phyloP scores from a whole-genome alignment of 2,113 vertebrate species.

The Nesospiza acunhae region DNA sequence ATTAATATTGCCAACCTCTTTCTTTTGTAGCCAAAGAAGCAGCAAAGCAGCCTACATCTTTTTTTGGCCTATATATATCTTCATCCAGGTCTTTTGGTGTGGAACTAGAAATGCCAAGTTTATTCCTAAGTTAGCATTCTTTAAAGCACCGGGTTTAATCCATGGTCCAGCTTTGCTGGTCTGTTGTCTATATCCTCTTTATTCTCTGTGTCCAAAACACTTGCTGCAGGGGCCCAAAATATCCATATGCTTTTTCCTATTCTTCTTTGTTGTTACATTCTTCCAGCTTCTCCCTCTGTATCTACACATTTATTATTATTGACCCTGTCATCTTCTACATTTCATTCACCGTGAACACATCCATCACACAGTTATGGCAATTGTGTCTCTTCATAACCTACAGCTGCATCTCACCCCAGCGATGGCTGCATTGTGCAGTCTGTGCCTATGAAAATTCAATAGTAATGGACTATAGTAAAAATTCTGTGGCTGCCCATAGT shows the following conservation, averaged over 20 bases:
- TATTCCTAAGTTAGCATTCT: not conserved
- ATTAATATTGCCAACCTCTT: not conserved
- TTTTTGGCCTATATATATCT: not conserved
- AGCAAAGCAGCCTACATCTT: not conserved
- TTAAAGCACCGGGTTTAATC: not conserved
- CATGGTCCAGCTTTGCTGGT: not conserved
- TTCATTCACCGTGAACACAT: not conserved
- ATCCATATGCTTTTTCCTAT: not conserved
- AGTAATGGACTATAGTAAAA: not conserved
- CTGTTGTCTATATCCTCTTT: not conserved
- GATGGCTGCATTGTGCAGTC: not conserved
- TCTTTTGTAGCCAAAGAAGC: not conserved
- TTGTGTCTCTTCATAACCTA: not conserved
- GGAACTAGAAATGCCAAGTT: not conserved
- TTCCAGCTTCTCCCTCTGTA: not conserved
- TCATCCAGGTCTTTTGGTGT: not conserved
- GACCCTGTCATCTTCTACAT: not conserved
- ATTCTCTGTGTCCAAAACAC: not conserved
- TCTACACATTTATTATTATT: not conserved
- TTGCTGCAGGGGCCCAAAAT: not conserved
- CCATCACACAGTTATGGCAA: not conserved
- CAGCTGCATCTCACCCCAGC: not conserved
- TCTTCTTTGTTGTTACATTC: not conserved
- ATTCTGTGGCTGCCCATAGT: not conserved
- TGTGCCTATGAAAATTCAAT: not conserved